A percentile compares a stretch with the other conserved stretches of the same genome.
phyloP scores from a whole-genome alignment of 2,113 vertebrate species.

The Micromys minutus region DNA sequence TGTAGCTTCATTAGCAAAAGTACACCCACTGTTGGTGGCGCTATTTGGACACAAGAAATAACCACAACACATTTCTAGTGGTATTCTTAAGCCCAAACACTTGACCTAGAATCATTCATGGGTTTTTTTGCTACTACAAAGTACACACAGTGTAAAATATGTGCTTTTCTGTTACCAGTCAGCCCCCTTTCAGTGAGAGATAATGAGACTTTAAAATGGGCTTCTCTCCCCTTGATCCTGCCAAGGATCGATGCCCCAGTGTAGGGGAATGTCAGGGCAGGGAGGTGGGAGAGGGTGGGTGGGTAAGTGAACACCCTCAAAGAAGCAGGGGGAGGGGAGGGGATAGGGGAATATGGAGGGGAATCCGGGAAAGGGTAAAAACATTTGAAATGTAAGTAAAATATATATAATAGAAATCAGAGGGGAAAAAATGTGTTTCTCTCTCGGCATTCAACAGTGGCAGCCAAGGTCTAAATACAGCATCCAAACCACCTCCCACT shows the following conservation, averaged over 20 bases:
- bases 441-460: neutral
- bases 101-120: neutral
- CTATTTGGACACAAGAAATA: constrained; percentile 32
- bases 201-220: constrained; percentile 34
- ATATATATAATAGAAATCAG: too few species aligned
- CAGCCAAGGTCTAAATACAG: neutral
- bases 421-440: constrained; percentile 20
- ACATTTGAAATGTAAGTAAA: too few species aligned
- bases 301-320: too few species aligned
- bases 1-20: neutral
- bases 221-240: too few species aligned
- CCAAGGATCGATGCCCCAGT: too few species aligned
- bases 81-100: neutral
- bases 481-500: neutral
- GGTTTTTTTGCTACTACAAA: neutral
- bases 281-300: too few species aligned
- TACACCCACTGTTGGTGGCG: neutral
- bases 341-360: too few species aligned
- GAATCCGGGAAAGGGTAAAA: too few species aligned
- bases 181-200: neutral
- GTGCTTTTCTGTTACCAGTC: constrained; percentile 29
- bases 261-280: too few species aligned
- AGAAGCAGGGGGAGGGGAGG: too few species aligned
- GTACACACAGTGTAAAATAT: constrained; percentile 14
- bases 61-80: neutral